These are phyloP conservation scores for Trematocara variabile DNA, from an alignment of 2,113 vertebrate genomes.

Conservation along the genomic window DNA sequence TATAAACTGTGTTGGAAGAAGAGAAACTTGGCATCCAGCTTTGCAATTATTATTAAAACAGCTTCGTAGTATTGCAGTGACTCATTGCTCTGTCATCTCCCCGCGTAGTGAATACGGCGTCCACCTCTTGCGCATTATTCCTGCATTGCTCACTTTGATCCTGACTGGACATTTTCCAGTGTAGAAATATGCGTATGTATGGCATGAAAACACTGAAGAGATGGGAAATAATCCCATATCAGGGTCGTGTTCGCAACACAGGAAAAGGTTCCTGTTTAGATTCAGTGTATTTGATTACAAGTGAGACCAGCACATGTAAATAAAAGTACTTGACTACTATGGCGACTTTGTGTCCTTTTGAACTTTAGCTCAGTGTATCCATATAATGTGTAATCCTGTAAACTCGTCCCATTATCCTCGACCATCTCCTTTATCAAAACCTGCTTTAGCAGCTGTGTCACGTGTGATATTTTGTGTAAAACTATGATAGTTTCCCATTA, in stretches of 20 bases:
- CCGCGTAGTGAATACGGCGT: background rate
- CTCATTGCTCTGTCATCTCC: background rate
- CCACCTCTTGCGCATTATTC: background rate
- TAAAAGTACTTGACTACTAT: background rate
- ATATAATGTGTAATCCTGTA: background rate
- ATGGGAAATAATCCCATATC: background rate
- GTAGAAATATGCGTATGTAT: background rate
- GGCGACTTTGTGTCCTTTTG: background rate
- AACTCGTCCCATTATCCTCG: background rate
- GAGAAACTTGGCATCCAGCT: background rate
- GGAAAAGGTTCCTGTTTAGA: background rate
- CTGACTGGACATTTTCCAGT: background rate
- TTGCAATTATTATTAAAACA: background rate
- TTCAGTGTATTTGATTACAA: background rate
- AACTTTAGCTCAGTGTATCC: background rate
- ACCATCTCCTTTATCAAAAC: background rate
- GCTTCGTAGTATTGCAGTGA: background rate
- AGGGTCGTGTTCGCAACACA: background rate
- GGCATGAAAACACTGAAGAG: background rate
- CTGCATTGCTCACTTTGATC: background rate
- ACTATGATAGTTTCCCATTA: background rate
- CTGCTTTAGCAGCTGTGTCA: background rate
- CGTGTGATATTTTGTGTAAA: background rate
- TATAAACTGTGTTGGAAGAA: background rate
- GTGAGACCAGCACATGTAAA: background rate